A percentile compares a stretch with the other conserved stretches of the same genome.
phyloP scores from a whole-genome alignment of 2,888 invertebrate species.

The Crocallis elinguaria region DNA sequence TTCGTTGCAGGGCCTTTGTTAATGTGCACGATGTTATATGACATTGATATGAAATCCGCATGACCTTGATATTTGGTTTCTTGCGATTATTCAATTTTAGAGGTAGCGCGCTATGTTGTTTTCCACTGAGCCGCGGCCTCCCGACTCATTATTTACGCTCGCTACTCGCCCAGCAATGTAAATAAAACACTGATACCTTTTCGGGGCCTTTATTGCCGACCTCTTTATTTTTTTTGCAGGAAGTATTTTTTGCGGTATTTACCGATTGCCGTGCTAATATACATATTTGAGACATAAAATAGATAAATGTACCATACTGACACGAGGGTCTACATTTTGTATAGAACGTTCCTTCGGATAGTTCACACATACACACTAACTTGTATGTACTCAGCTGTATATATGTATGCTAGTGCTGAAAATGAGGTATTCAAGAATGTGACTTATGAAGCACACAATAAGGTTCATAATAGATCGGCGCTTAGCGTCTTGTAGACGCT shows the following conservation, averaged over 20 bases:
- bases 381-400: slow-evolving; percentile 68
- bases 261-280: slow-evolving; percentile 41
- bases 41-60: slow-evolving; percentile 84
- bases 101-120: slow-evolving; percentile 70
- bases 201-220: slow-evolving; percentile 73
- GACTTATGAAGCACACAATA: slow-evolving; percentile 49
- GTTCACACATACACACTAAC: slow-evolving; percentile 51
- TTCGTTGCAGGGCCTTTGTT: slow-evolving; percentile 84
- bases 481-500: slow-evolving; percentile 51
- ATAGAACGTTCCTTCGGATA: slow-evolving; percentile 33
- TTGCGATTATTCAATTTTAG: slow-evolving; percentile 77
- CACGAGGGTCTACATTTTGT: slow-evolving; percentile 27
- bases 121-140: slow-evolving; percentile 71
- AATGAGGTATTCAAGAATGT: slow-evolving; percentile 52
- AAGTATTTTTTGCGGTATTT: slow-evolving; percentile 47
- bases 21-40: slow-evolving; percentile 83
- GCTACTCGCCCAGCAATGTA: slow-evolving; percentile 76
- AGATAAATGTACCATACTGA: slow-evolving; percentile 11
- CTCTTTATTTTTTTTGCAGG: slow-evolving; percentile 58
- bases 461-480: slow-evolving; percentile 55
- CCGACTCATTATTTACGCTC: slow-evolving; percentile 67
- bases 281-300: slow-evolving; percentile 13
- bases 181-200: slow-evolving; percentile 73
- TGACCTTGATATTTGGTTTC: slow-evolving; percentile 84
- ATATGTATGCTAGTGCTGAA: slow-evolving; percentile 58